Base-by-base conservation (phyloP, 2,797 vertebrate species). In the Etheostoma nigrum region DNA sequence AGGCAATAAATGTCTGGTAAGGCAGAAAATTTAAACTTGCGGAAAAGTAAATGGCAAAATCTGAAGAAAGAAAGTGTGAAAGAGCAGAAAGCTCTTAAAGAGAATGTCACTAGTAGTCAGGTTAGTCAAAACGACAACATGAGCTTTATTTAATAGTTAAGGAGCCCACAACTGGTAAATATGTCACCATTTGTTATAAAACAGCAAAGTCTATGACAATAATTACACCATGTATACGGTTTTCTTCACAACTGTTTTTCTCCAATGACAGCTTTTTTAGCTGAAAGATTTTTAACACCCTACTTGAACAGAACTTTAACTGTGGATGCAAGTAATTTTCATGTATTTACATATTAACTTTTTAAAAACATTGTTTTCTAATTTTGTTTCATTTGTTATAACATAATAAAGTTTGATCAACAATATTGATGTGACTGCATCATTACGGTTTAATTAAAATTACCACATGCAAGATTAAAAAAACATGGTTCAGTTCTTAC, bases 381-480 rank as follows among this genome's bases (percentile, higher is more conserved):
- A 66, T 68, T 83, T 53, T 78, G 57, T 68, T 70, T 52, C 44
- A 78, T 59, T 81, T 73, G 74, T 64, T 44, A 36, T 74, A n/a
- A n/a, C n/a, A n/a, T n/a, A 93, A 86, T 85, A 92, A 91, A 79
- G 19, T 63, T 36, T 78, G 21, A 67, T 10, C 75, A 76, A 73
- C 36, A 51, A 19, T 48, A 23, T 6, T 42, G 25, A 45, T 3
- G 18, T 33, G 4, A 14, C 58, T 30, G 44, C 15, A 27, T 63
- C 25, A 44, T 59, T 45, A 58, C 6, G 33, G 69, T 80, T 70
- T 70, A 59, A 74, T 87, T 48, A 49, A 55, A 79, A 19, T 49
- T 14, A 60, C 5, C 18, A 57, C 14, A 70, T 77, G 40, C 27
- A n/a, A 30, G 15, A 74, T 61, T 1, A 19, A 23, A 30, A 30